Evolutionary conservation across 2,113 vertebrate genomes (phyloP), one percentile per base, ranked within the genome.

Genomic region (Dissostichus mawsoni): DNA sequence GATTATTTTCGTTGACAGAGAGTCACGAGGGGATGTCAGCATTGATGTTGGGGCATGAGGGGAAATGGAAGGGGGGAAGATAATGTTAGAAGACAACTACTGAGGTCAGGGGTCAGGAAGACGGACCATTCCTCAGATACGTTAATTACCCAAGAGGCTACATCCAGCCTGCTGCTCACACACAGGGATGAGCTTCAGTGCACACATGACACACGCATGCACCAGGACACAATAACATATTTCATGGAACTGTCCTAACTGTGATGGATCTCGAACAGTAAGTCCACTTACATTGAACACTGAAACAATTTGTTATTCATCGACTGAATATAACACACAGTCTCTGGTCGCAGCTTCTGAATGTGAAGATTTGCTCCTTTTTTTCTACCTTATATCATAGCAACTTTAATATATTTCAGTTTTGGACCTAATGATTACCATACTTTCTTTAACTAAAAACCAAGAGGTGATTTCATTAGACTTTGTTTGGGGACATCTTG

Each of bases 71-170:
- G 58, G 11, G 6, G 47, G 8, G 11, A 2, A 4, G 20, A 11
- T 2, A 45, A 67, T 13, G 76, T 44, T 68, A 52, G 83, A 77
- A 86, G 87, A 80, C 70, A 70, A 68, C 67, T 41, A 44, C 66
- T 8, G 1, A 76, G 90, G 88, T 89, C 88, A 78, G 65, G 77
- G 87, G 86, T 87, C 81, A 76, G 25, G 23, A 18, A 69, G 78
- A 87, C 56, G 16, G 75, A 86, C 77, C 69, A 25, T 41, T 62
- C 74, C 68, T 80, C 74, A 61, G 74, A 87, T 75, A 66, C 48
- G 16, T 78, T 86, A 85, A 89, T 92, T 89, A 90, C 85, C 89
- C 88, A 77, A 55, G 83, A 89, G 81, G 84, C 82, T 68, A 36
- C 52, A 59, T 76, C 67, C 71, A 51, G 75, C 77, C 57, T 50